Base-by-base conservation (phyloP, 2,113 vertebrate genomes). In the Atractosteus spatula region DNA sequence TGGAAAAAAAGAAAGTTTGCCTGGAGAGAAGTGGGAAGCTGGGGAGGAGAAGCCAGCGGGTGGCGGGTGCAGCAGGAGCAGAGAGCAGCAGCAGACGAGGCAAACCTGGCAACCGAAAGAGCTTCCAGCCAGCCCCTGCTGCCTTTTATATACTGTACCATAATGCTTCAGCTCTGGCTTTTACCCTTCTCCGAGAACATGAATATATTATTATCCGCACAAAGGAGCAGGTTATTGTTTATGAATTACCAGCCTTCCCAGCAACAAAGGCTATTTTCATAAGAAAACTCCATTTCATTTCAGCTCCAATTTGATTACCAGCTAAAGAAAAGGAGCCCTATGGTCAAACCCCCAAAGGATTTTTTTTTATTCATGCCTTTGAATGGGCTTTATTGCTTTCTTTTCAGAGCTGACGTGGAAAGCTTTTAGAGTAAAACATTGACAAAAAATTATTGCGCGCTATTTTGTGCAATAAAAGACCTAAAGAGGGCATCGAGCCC, bases 221-320 rank as follows among this genome's bases (percentile, higher is more conserved):
- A 98, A 98, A 96, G 94, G 96, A 89, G 91, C 90, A 85, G 91
- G 89, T 94, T 96, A 98, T 98, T 98, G 95, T 98, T 98, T 98
- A 97, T 97, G 95, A 97, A 99, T 98, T 96, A 97, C 95, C 93
- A 95, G 94, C 94, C 94, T 96, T 94, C 91, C 93, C 92, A 90
- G 92, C 94, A 96, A 97, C 96, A 97, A 99, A 96, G 94, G 92
- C 90, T 94, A 95, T 96, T 98, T 98, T 97, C 95, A 96, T 96
- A 96, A 94, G 94, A 96, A 98, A 97, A 95, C 94, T 94, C 93
- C 93, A 96, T 96, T 97, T 97, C 95, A 96, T 97, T 97, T 96
- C 94, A 94, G 95, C 95, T 96, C 93, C 95, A 95, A 94, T 97
- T 97, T 97, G 95, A 97, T 98, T 97, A 97, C 93, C 92, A 93